Evolutionary conservation across 1,140 invertebrate genomes (phyloP), one percentile per base, ranked within the genome.

Genomic region (Conopomorpha cramerella): DNA sequence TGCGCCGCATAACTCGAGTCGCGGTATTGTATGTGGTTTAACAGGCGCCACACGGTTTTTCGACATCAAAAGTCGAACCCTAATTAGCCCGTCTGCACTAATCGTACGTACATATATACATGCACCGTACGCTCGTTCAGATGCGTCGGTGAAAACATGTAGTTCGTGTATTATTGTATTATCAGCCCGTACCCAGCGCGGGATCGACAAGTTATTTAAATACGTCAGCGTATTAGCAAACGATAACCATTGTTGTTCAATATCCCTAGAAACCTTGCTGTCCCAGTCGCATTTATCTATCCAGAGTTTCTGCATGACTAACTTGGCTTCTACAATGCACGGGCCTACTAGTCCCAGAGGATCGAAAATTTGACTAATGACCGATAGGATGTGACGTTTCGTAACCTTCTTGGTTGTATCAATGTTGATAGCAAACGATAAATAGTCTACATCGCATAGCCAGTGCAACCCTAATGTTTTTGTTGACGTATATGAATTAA

Each of bases 291-390:
- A 15, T 30, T 15, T 4, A 3, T 12, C 14, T 2, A 3, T 14
- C 29, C 29, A 30, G 8, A 30, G 8, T 8, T 14, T 13, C 15
- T 30, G 29, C 14, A 30, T 30, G 3, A 30, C 12, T 8, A 30
- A 12, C 15, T 30, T 30, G 2, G 37, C 39, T 2, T 8, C 17
- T 2, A 48, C 27, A 1, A 43, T 28, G 8, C 39, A 33, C 1
- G 51, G 48, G 0, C 43, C 30, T 2, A 55, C 6, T 34, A 39
- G 46, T 0, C 46, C 46, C 1, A 51, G 15, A 2, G 49, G 51
- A 19, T 55, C 46, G 13, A 45, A 55, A 2, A 55, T 12, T 12
- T 40, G 29, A 0, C 46, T 40, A 2, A 49, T 27, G n/a, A 30
- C 34, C 6, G 47, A 50, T 3, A 50, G 16, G 4, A 56, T 30